phyloP scores from a whole-genome alignment of 2,797 vertebrate species.

The Pachyuromys duprasi region DNA sequence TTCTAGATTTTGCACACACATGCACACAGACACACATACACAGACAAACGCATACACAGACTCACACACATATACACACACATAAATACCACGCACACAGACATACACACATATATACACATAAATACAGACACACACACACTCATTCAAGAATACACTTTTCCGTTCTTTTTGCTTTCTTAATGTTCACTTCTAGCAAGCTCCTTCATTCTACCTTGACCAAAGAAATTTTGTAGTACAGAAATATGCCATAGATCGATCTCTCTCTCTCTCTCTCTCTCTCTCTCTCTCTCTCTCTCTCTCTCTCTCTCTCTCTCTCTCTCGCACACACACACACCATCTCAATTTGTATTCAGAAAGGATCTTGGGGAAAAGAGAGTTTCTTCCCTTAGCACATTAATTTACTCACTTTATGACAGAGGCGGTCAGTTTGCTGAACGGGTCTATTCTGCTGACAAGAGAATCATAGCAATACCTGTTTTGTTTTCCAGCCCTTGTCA shows the following conservation, averaged over 20 bases:
- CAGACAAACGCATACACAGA: background rate
- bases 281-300: no score
- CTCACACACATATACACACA: background rate
- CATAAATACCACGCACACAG: background rate
- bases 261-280: no score
- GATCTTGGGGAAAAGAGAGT: background rate
- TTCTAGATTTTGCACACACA: background rate
- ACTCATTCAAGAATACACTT: background rate
- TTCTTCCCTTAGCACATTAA: constrained; percentile 10
- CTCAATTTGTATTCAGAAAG: constrained; percentile 11
- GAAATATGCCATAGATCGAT: background rate
- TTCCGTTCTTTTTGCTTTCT: constrained; percentile 33
- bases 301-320: no score
- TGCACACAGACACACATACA: background rate
- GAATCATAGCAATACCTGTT: background rate
- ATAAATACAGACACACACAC: background rate
- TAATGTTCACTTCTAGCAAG: background rate
- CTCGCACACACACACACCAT: background rate
- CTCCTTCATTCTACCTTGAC: background rate
- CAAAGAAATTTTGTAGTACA: constrained; percentile 5
- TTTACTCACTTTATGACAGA: constrained; percentile 25
- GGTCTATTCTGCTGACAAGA: background rate
- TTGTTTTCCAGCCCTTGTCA: constrained; percentile 24
- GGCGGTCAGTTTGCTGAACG: background rate
- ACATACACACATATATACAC: background rate